Base-by-base conservation (phyloP, 2,113 vertebrate genomes). In the Vulpes lagopus region DNA sequence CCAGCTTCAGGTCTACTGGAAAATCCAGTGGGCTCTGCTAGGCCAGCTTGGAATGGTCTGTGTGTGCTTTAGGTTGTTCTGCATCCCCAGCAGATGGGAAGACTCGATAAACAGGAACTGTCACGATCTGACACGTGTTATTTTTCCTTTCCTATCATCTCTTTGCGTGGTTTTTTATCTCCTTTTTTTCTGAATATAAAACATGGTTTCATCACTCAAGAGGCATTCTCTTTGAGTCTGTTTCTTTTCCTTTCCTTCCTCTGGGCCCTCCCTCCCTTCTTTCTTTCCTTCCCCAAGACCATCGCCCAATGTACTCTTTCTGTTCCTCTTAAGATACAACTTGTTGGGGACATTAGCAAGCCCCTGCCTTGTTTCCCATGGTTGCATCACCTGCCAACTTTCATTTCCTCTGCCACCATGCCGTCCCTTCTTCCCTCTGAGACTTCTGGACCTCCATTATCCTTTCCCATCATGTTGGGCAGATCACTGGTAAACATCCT, bases 1-100 rank as follows among this genome's bases (percentile, higher is more conserved):
- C n/a, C 59, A 81, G 79, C 91, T 88, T 59, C 15, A 74, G 60
- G 60, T 95, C 96, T 96, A 96, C 92, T 94, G 88, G 87, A 60
- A 57, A 91, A 95, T 79, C 92, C 53, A 7, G 22, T 11, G 35
- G 35, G 60, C 32, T 85, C 93, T 87, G 55, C 53, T 81, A 49
- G 74, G 57, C n/a, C 82, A 95, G 35, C 51, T 51, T 96, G 95
- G 76, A 78, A 59, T 32, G 96, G 32, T 3, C 11, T 65, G 35
- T 15, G 53, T 95, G 71, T 94, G 71, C 83, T 94, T 20, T 90
- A 27, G 32, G 20, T 55, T 11, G 71, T 85, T 98, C 96, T 97
- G 84, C 64, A 97, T 89, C 51, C 69, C 49, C 69, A 84, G 60
- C 60, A 81, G 65, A 79, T 32, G 20, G 82, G 94, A 82, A 91